Conservation (phyloP, 2,113 vertebrate genomes). For the Bufo gargarizans region DNA sequence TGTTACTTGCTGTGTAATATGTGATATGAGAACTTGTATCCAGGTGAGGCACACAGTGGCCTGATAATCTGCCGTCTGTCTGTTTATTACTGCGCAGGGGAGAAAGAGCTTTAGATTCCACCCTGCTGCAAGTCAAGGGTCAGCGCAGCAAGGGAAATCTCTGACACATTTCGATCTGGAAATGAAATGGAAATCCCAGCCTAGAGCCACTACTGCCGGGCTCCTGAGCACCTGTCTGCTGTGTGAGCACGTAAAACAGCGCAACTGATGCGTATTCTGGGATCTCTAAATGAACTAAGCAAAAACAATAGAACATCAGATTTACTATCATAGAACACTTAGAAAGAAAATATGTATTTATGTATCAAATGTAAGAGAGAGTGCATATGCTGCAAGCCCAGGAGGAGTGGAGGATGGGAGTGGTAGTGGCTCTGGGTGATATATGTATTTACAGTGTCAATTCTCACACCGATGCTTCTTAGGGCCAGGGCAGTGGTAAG, state of each 20-base stretch:
- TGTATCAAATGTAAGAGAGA: too few species aligned
- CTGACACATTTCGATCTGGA: background rate
- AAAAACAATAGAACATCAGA: too few species aligned
- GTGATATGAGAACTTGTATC: slow-evolving; percentile 11
- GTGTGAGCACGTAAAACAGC: background rate
- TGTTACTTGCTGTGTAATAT: slow-evolving; percentile 17
- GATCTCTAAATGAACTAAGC: too few species aligned
- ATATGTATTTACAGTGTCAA: too few species aligned
- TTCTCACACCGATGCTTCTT: too few species aligned
- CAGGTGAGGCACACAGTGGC: background rate
- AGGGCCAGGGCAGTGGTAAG: too few species aligned
- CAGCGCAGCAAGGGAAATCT: background rate
- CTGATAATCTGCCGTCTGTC: background rate
- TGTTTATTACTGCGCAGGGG: background rate
- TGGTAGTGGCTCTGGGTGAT: too few species aligned
- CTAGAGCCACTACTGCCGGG: background rate
- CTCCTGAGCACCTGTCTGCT: background rate
- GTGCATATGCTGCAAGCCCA: too few species aligned
- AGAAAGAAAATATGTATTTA: too few species aligned
- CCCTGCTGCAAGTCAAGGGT: background rate
- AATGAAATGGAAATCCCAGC: background rate
- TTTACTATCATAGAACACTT: too few species aligned
- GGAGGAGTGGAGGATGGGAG: too few species aligned
- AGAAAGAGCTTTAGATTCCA: background rate
- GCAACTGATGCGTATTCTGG: background rate